Evolutionary conservation across 2,797 vertebrate species (phyloP).

Genomic region (Eulemur rubriventer): DNA sequence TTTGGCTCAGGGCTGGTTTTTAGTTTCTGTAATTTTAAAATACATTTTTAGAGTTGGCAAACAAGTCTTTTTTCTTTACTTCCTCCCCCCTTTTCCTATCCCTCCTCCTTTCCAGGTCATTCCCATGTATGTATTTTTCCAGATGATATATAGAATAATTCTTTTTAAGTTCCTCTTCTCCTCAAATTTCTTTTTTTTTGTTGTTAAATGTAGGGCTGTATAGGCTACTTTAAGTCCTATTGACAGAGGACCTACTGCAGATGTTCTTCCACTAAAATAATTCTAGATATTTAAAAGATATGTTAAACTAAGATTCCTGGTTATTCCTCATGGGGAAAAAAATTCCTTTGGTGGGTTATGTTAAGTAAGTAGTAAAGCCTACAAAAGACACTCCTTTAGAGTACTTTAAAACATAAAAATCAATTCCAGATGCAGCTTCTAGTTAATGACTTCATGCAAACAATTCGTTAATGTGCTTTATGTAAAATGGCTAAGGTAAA

Average conservation of each 20-base stretch:
- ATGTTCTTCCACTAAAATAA: conserved; percentile 34
- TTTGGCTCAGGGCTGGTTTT: neutral
- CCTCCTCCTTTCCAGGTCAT: neutral
- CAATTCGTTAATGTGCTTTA: conserved; percentile 13
- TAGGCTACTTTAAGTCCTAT: neutral
- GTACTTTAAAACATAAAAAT: conserved; percentile 50
- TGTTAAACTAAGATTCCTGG: conserved; percentile 10
- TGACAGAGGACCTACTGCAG: neutral
- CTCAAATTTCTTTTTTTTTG: neutral
- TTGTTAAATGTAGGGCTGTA: neutral
- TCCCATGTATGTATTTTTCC: neutral
- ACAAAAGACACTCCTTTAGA: neutral
- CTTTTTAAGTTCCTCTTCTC: neutral
- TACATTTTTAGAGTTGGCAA: neutral
- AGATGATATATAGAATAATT: neutral
- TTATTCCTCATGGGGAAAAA: neutral
- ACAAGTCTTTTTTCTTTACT: neutral
- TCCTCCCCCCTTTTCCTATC: neutral
- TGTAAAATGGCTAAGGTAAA: neutral
- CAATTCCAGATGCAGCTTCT: conserved; percentile 40
- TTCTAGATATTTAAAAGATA: conserved; percentile 17
- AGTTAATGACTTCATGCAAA: neutral
- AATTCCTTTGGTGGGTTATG: neutral
- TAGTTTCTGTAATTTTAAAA: neutral
- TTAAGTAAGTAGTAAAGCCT: neutral